Conservation (phyloP, 2,888 invertebrate genomes). For the Anaspis maculata region DNA sequence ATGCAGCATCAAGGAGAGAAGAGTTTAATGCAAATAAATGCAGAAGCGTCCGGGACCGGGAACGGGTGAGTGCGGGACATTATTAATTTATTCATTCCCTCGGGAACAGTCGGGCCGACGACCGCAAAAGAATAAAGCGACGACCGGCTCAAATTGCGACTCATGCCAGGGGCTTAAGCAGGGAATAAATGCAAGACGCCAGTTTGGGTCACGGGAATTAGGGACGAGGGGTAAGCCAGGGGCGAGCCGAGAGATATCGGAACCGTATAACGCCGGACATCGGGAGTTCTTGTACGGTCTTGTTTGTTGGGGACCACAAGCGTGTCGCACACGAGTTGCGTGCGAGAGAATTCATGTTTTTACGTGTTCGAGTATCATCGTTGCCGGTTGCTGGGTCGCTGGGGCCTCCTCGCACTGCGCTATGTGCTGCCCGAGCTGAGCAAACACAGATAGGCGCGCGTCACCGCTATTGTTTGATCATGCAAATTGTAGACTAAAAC, state of each 20-base stretch:
- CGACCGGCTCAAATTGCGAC: conserved; percentile 23
- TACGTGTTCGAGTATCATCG: conserved; percentile 35
- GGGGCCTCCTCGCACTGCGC: background rate
- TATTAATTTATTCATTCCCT: conserved; percentile 37
- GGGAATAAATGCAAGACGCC: conserved; percentile 27
- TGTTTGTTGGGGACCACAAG: conserved; percentile 10
- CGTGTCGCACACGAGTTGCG: conserved; percentile 14
- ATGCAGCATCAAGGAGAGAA: conserved; percentile 11
- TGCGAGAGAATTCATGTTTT: conserved; percentile 26
- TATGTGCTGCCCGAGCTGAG: conserved; percentile 34
- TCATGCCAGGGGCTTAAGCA: conserved; percentile 22
- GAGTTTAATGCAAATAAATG: conserved; percentile 33
- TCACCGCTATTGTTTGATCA: conserved; percentile 40
- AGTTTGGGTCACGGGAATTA: too few species aligned
- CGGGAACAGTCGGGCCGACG: conserved; percentile 24
- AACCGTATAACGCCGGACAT: conserved; percentile 14
- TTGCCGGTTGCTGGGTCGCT: too few species aligned
- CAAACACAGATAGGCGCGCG: conserved; percentile 42
- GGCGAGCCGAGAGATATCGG: too few species aligned
- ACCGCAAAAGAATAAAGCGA: conserved; percentile 30
- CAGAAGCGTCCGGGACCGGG: conserved; percentile 27
- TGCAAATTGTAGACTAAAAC: conserved; percentile 44
- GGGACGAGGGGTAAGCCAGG: too few species aligned
- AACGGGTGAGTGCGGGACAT: conserved; percentile 26
- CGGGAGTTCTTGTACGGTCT: conserved; percentile 18